A percentile compares a stretch with the other conserved stretches of the same genome.
Evolutionary conservation across 1,140 invertebrate species (phyloP).

Genomic region (Hormaphis cornu): DNA sequence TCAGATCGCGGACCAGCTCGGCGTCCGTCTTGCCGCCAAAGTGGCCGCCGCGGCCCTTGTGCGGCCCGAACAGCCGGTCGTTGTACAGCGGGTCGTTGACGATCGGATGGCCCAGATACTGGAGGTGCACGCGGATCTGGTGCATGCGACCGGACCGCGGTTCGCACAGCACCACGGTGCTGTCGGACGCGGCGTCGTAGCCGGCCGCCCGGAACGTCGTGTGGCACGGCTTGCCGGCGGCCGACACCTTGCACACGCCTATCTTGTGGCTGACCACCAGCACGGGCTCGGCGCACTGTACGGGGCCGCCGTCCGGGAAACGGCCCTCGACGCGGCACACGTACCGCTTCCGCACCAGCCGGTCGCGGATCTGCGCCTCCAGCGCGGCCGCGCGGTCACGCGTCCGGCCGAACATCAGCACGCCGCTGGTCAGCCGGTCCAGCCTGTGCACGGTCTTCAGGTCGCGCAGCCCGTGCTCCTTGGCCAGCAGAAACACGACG

Average conservation of each 20-base stretch:
- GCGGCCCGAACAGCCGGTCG: constrained; percentile 77
- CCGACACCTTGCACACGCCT: constrained; percentile 84
- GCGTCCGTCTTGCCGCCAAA: constrained; percentile 80
- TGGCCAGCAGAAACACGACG: constrained; percentile 89
- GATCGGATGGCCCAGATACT: constrained; percentile 92
- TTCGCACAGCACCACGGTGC: constrained; percentile 87
- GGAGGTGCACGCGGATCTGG: constrained; percentile 96
- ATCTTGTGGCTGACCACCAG: constrained; percentile 93
- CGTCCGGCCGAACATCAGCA: constrained; percentile 86
- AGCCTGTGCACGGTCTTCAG: constrained; percentile 82
- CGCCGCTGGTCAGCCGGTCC: constrained; percentile 87
- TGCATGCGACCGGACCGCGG: constrained; percentile 95
- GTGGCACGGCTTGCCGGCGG: constrained; percentile 79
- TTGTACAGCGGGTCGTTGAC: constrained; percentile 95
- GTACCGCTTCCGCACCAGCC: constrained; percentile 89
- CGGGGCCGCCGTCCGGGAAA: constrained; percentile 74
- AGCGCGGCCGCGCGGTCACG: constrained; percentile 82
- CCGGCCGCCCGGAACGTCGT: constrained; percentile 83
- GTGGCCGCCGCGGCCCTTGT: constrained; percentile 84
- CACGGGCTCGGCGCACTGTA: constrained; percentile 83
- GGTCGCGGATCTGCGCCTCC: constrained; percentile 85
- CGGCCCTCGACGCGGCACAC: constrained; percentile 91
- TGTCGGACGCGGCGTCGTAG: constrained; percentile 62
- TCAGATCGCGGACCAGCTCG: constrained; percentile 74
- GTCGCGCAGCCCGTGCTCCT: constrained; percentile 90